phyloP scores from a whole-genome alignment of 2,888 invertebrate species.

The Trachelus stipa region DNA sequence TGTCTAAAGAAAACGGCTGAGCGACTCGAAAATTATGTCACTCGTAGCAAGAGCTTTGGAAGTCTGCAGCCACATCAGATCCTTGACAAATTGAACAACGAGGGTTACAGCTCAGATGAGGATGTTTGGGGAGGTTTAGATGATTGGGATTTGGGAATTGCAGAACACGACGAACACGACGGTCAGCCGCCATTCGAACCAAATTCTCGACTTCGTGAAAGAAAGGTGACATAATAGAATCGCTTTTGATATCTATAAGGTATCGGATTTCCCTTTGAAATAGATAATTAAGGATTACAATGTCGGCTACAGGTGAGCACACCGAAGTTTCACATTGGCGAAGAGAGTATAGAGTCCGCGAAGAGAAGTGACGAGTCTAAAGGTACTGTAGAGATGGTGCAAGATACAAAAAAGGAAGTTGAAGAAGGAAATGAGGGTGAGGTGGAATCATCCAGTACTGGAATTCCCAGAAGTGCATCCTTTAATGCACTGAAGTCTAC shows the following conservation, averaged over 20 bases:
- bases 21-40: slow-evolving; percentile 66
- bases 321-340: slow-evolving; percentile 18
- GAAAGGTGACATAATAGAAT: slow-evolving; percentile 16
- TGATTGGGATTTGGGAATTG: slow-evolving; percentile 68
- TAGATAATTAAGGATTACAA: neutral
- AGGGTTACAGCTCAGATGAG: slow-evolving; percentile 64
- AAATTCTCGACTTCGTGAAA: slow-evolving; percentile 15
- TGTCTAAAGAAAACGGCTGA: slow-evolving; percentile 54
- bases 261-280: neutral
- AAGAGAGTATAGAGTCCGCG: neutral
- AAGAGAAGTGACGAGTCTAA: slow-evolving; percentile 2
- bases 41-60: slow-evolving; percentile 67
- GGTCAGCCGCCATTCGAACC: slow-evolving; percentile 18
- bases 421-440: neutral
- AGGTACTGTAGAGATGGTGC: neutral
- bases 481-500: slow-evolving; percentile 18
- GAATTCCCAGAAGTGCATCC: slow-evolving; percentile 16
- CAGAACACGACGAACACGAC: slow-evolving; percentile 59
- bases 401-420: neutral
- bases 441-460: slow-evolving; percentile 1
- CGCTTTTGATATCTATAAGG: neutral
- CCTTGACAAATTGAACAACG: slow-evolving; percentile 59
- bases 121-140: slow-evolving; percentile 68
- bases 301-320: neutral
- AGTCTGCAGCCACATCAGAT: slow-evolving; percentile 66